These are phyloP conservation scores for Penaeus monodon DNA, from an alignment of 2,888 invertebrate species.

Conservation along the genomic window DNA sequence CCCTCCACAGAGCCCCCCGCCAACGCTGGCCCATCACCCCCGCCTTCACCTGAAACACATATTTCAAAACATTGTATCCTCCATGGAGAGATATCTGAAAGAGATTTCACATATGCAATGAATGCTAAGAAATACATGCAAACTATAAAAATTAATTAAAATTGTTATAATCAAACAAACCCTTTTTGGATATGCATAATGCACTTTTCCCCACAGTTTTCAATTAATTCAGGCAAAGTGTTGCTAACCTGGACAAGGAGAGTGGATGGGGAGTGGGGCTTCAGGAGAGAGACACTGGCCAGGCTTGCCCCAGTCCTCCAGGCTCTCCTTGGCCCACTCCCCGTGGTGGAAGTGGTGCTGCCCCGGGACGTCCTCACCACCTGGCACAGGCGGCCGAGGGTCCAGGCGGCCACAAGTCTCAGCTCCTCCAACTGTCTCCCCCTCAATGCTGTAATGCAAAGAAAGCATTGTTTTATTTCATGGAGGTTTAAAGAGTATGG, in stretches of 20 bases:
- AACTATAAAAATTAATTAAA: neutral
- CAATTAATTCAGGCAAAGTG: too few species aligned
- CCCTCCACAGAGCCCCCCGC: slow-evolving; percentile 47
- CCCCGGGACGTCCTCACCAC: slow-evolving; percentile 42
- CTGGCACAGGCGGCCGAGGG: slow-evolving; percentile 51
- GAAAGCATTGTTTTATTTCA: neutral
- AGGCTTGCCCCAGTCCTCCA: slow-evolving; percentile 6
- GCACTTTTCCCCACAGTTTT: too few species aligned
- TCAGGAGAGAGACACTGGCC: neutral
- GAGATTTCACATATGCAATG: too few species aligned
- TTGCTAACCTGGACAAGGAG: slow-evolving; percentile 33
- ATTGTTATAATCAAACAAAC: too few species aligned
- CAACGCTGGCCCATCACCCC: slow-evolving; percentile 44
- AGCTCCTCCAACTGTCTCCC: slow-evolving; percentile 34
- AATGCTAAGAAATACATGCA: too few species aligned
- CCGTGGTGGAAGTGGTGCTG: slow-evolving; percentile 32
- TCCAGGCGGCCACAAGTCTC: slow-evolving; percentile 42
- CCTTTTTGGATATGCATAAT: too few species aligned
- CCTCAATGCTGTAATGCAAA: slow-evolving; percentile 32
- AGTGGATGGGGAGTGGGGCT: slow-evolving; percentile 40
- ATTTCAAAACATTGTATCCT: neutral
- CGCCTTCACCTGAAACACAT: slow-evolving; percentile 54
- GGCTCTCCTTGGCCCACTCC: slow-evolving; percentile 33
- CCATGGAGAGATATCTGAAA: neutral
- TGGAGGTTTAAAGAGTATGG: too few species aligned